phyloP scores from a whole-genome alignment of 2,113 vertebrate genomes.

The Ovibos moschatus region DNA sequence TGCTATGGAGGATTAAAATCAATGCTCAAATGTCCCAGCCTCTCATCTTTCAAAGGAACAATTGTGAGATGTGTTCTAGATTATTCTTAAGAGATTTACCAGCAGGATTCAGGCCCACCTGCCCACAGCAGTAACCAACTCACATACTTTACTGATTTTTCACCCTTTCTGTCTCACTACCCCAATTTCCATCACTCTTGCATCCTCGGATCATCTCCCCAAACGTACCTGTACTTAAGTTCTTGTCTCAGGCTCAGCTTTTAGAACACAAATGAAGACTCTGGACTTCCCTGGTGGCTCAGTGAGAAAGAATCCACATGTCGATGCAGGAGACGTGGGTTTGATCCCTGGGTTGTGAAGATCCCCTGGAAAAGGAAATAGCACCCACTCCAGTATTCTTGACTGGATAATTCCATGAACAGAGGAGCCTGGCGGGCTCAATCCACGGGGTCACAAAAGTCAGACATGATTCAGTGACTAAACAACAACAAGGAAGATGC shows the following conservation, averaged over 20 bases:
- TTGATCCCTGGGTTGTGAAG: neutral
- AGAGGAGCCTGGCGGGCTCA: neutral
- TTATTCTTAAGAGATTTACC: neutral
- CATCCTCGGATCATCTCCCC: neutral
- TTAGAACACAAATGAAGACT: slow-evolving; percentile 8
- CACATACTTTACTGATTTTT: neutral
- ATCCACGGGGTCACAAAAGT: neutral
- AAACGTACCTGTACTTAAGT: neutral
- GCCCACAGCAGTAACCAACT: neutral
- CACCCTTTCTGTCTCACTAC: neutral
- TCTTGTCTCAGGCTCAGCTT: neutral
- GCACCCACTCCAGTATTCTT: neutral
- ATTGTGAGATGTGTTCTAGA: neutral
- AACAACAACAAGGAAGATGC: neutral
- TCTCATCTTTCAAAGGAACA: neutral
- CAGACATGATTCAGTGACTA: neutral
- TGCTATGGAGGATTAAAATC: neutral
- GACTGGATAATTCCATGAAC: neutral
- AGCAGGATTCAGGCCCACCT: neutral
- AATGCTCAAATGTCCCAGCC: neutral
- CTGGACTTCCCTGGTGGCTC: neutral
- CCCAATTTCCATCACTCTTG: neutral
- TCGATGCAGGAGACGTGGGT: neutral
- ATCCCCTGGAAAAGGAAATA: neutral
- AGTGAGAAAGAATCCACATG: neutral